Conservation (phyloP, 2,888 invertebrate species). For the Camptogramma bilineatum region DNA sequence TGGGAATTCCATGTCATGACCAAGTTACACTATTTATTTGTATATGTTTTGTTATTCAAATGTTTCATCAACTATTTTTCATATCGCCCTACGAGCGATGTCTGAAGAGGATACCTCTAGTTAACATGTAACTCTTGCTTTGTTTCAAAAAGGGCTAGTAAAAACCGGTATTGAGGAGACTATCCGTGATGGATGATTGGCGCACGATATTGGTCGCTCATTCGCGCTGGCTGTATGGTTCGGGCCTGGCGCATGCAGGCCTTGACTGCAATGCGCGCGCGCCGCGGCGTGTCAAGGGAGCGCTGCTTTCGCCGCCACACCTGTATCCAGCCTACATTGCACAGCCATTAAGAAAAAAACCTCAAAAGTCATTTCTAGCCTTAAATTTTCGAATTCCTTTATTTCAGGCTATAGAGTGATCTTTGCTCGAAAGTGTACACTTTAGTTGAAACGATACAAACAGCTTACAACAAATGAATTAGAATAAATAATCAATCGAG, state of each 20-base stretch:
- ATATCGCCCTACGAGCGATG: neutral
- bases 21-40: constrained; percentile 9
- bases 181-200: constrained; percentile 23
- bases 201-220: constrained; percentile 52
- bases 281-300: constrained; percentile 85
- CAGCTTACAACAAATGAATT: too few species aligned
- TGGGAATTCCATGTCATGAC: constrained; percentile 28
- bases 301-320: constrained; percentile 83
- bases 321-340: constrained; percentile 64
- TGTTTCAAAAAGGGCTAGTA: constrained; percentile 12
- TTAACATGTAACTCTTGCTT: constrained; percentile 8
- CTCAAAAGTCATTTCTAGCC: constrained; percentile 9
- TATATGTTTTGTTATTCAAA: neutral
- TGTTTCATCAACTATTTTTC: neutral
- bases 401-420: too few species aligned
- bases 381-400: too few species aligned
- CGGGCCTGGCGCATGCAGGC: constrained; percentile 66
- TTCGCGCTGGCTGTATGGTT: constrained; percentile 55
- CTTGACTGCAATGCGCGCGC: constrained; percentile 84
- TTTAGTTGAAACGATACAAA: too few species aligned
- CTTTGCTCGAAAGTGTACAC: too few species aligned
- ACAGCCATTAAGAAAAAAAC: constrained; percentile 51
- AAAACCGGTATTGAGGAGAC: constrained; percentile 29
- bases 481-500: too few species aligned
- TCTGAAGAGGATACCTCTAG: neutral